These are phyloP conservation scores for Phania funesta DNA, from an alignment of 2,888 invertebrate species.

Conservation along the genomic window DNA sequence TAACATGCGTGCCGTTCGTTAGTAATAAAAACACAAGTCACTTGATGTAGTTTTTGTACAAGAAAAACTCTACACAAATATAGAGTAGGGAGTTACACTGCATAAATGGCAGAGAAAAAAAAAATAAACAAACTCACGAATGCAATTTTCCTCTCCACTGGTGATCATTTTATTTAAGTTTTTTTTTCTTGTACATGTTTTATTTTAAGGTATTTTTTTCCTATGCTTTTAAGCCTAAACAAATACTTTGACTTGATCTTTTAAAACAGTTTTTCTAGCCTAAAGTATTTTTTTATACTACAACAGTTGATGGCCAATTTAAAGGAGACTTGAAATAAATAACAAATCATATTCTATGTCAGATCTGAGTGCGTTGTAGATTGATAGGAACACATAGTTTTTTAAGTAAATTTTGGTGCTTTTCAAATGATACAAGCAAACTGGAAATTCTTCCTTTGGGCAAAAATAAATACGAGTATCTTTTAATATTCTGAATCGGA, in stretches of 20 bases:
- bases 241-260: conserved; percentile 62
- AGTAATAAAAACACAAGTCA: conserved; percentile 22
- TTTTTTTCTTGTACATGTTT: conserved; percentile 18
- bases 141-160: conserved; percentile 67
- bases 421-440: too few relatives aligned
- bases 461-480: too few relatives aligned
- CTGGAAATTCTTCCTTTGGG: too few relatives aligned
- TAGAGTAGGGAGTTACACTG: conserved; percentile 44
- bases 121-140: conserved; percentile 54
- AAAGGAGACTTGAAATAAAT: not conserved
- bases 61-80: conserved; percentile 14
- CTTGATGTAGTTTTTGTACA: conserved; percentile 8
- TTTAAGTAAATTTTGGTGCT: too few relatives aligned
- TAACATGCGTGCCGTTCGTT: conserved; percentile 44
- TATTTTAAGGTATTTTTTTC: conserved; percentile 34
- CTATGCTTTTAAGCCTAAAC: conserved; percentile 44
- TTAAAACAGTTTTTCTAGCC: conserved; percentile 34
- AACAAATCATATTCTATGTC: not conserved
- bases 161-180: conserved; percentile 60
- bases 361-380: not conserved
- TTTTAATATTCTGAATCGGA: too few relatives aligned
- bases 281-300: conserved; percentile 2
- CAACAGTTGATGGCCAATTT: conserved; percentile 23
- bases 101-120: conserved; percentile 3
- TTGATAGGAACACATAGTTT: too few relatives aligned